phyloP scores from a whole-genome alignment of 2,888 invertebrate genomes.

The Macrosoma leucophasiata region DNA sequence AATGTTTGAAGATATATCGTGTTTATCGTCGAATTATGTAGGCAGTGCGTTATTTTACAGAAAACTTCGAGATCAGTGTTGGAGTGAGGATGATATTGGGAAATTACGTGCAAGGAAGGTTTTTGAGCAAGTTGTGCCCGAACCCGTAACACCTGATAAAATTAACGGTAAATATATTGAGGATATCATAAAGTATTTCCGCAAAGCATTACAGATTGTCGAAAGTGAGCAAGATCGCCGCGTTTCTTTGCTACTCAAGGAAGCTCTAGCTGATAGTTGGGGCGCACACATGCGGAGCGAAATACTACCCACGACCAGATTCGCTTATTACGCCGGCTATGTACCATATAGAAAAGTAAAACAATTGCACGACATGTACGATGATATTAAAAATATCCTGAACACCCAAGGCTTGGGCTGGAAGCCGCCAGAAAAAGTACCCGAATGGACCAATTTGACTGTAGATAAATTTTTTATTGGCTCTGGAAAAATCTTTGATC shows the following conservation, averaged over 20 bases:
- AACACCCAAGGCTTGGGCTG: constrained; percentile 63
- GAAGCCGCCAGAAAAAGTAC: constrained; percentile 39
- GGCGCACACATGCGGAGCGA: constrained; percentile 56
- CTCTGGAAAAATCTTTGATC: constrained; percentile 40
- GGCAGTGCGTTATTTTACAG: constrained; percentile 53
- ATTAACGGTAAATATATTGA: constrained; percentile 44
- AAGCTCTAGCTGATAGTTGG: constrained; percentile 52
- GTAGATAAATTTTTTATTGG: constrained; percentile 55
- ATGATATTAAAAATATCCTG: constrained; percentile 40
- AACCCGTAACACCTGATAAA: constrained; percentile 40
- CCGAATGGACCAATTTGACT: constrained; percentile 50
- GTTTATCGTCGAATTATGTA: constrained; percentile 34
- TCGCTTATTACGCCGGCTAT: constrained; percentile 63
- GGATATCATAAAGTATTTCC: constrained; percentile 44
- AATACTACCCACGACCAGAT: constrained; percentile 53
- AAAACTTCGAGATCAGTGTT: constrained; percentile 38
- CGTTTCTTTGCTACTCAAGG: constrained; percentile 37
- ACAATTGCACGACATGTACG: constrained; percentile 47
- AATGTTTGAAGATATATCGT: constrained; percentile 33
- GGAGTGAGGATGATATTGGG: constrained; percentile 51
- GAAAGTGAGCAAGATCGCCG: constrained; percentile 31
- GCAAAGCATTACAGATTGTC: constrained; percentile 35
- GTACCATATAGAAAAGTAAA: constrained; percentile 47
- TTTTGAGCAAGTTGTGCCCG: constrained; percentile 48
- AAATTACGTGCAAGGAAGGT: constrained; percentile 49